Evolutionary conservation across 2,888 invertebrate genomes (phyloP).

Genomic region (Abscondita cerata): DNA sequence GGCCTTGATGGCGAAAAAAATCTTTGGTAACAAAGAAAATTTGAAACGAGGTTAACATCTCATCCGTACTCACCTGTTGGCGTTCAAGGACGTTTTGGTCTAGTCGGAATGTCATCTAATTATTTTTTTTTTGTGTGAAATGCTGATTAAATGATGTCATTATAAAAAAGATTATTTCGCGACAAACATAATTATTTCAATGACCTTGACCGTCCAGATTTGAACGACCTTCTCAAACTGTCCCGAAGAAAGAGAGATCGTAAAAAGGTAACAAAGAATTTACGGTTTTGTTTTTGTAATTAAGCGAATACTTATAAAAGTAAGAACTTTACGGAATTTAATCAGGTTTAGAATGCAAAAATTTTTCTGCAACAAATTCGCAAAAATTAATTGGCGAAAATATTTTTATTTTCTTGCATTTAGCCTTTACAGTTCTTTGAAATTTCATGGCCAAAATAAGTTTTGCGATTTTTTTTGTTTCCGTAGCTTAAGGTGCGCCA

Average conservation of each 20-base stretch:
- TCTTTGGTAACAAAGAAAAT: conserved; percentile 14
- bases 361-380: too few species aligned
- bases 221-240: conserved; percentile 44
- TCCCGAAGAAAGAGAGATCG: conserved; percentile 19
- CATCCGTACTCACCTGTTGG: background rate
- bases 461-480: too few species aligned
- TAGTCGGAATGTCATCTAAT: conserved; percentile 34
- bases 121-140: conserved; percentile 25
- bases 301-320: too few species aligned
- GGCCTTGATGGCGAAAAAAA: background rate
- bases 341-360: too few species aligned
- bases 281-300: too few species aligned
- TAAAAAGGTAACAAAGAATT: too few species aligned
- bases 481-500: too few species aligned
- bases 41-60: conserved; percentile 14
- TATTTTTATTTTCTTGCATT: too few species aligned
- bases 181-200: conserved; percentile 13
- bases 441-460: too few species aligned
- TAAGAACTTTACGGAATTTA: too few species aligned
- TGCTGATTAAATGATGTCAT: conserved; percentile 26
- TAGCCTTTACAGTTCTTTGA: too few species aligned
- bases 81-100: conserved; percentile 31
- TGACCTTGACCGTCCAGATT: conserved; percentile 44
- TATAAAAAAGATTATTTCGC: conserved; percentile 26
- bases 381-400: too few species aligned